Conservation (phyloP, 2,113 vertebrate species). For the Penelope pileata region DNA sequence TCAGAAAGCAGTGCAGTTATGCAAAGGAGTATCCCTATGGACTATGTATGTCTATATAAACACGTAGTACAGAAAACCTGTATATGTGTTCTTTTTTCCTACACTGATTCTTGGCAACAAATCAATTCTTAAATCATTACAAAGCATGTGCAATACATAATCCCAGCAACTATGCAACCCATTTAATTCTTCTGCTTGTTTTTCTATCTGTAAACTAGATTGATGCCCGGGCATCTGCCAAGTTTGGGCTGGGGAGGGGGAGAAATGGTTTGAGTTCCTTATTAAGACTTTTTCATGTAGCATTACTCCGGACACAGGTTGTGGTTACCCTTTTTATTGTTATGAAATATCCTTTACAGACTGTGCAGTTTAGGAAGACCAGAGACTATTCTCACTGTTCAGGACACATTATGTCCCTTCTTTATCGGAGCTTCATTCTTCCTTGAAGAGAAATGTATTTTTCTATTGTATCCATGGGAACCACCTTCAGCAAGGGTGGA, state of each 20-base stretch:
- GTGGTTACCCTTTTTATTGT: not conserved
- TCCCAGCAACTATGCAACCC: not conserved
- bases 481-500: constrained; percentile 46
- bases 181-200: constrained; percentile 44
- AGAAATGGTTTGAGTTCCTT: not conserved
- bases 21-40: not conserved
- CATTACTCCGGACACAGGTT: not conserved
- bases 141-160: constrained; percentile 37
- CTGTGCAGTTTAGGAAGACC: not conserved
- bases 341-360: not conserved
- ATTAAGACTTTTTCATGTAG: not conserved
- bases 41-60: not conserved
- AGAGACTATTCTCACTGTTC: not conserved
- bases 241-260: not conserved
- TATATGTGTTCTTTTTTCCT: constrained; percentile 26
- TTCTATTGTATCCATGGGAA: constrained; percentile 41
- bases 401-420: not conserved
- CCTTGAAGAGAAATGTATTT: constrained; percentile 23
- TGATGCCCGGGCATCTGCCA: constrained; percentile 12
- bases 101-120: constrained; percentile 59
- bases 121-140: constrained; percentile 66
- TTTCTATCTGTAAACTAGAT: constrained; percentile 58
- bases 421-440: constrained; percentile 29
- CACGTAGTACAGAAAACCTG: not conserved
- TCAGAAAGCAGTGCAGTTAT: not conserved